Conservation (phyloP, 2,113 vertebrate species). For the Pseudolaguvia tuberculata region DNA sequence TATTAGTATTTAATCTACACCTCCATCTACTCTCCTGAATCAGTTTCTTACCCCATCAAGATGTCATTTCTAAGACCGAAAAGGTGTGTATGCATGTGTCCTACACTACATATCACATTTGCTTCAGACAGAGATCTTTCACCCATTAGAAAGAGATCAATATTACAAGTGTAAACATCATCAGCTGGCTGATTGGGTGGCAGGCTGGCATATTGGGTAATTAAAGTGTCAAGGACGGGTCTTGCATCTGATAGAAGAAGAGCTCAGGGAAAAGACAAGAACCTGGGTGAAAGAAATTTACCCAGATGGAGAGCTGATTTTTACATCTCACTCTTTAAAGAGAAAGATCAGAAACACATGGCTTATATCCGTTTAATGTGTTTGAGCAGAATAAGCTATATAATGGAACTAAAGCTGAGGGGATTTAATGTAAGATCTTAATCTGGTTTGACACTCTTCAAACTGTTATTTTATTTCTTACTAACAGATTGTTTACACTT, state of each 20-base stretch:
- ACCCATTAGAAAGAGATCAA: slow-evolving; percentile 47
- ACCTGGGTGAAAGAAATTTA: neutral
- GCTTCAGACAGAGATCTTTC: slow-evolving; percentile 41
- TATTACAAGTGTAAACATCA: slow-evolving; percentile 47
- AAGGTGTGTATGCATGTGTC: neutral
- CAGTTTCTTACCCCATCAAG: slow-evolving; percentile 36
- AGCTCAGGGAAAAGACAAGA: neutral
- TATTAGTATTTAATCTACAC: slow-evolving; percentile 14
- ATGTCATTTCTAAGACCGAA: slow-evolving; percentile 38
- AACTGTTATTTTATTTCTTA: neutral
- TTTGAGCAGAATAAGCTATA: neutral
- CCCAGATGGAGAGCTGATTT: neutral
- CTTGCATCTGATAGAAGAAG: slow-evolving; percentile 17
- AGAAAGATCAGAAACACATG: slow-evolving; percentile 5
- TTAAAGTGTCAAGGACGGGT: slow-evolving; percentile 46
- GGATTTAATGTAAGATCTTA: slow-evolving; percentile 18
- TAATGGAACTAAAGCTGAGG: neutral
- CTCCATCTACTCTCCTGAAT: slow-evolving; percentile 41
- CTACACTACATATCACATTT: slow-evolving; percentile 22
- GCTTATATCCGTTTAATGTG: slow-evolving; percentile 23
- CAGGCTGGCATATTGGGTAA: slow-evolving; percentile 39
- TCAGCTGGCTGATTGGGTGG: slow-evolving; percentile 25
- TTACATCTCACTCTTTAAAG: neutral
- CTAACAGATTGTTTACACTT: slow-evolving; percentile 15
- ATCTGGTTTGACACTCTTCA: neutral